Conservation (phyloP, 2,113 vertebrate genomes). For the Cephalopterus ornatus region DNA sequence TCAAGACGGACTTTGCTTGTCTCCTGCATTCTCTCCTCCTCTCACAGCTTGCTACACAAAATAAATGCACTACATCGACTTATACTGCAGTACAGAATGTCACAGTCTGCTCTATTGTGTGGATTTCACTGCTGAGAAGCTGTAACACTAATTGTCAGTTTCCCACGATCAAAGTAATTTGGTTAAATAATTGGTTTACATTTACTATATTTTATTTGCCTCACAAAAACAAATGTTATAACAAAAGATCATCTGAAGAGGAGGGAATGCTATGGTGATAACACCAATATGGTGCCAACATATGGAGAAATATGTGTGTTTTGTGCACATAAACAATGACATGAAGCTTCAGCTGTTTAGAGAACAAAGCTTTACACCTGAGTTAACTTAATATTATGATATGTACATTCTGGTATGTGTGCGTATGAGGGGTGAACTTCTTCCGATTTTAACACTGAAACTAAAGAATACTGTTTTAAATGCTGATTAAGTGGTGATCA, state of each 20-base stretch:
- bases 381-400: not conserved
- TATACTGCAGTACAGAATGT: conserved; percentile 13
- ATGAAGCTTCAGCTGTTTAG: conserved; percentile 13
- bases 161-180: conserved; percentile 69
- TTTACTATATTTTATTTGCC: conserved; percentile 67
- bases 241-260: conserved; percentile 57
- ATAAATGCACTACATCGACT: conserved; percentile 26
- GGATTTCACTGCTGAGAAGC: conserved; percentile 62
- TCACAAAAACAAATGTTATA: conserved; percentile 49
- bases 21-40: not conserved
- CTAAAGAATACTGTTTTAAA: not conserved
- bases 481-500: not conserved
- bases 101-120: conserved; percentile 39
- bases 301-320: conserved; percentile 39
- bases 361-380: conserved; percentile 42
- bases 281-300: conserved; percentile 57
- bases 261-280: conserved; percentile 46
- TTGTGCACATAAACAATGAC: conserved; percentile 30
- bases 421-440: not conserved
- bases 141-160: conserved; percentile 67
- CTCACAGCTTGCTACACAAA: conserved; percentile 39
- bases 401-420: not conserved
- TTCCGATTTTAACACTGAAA: not conserved
- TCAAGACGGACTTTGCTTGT: not conserved
- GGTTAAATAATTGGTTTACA: conserved; percentile 70